Evolutionary conservation across 2,888 invertebrate genomes (phyloP).

Genomic region (Hirtodrosophila duncani): DNA sequence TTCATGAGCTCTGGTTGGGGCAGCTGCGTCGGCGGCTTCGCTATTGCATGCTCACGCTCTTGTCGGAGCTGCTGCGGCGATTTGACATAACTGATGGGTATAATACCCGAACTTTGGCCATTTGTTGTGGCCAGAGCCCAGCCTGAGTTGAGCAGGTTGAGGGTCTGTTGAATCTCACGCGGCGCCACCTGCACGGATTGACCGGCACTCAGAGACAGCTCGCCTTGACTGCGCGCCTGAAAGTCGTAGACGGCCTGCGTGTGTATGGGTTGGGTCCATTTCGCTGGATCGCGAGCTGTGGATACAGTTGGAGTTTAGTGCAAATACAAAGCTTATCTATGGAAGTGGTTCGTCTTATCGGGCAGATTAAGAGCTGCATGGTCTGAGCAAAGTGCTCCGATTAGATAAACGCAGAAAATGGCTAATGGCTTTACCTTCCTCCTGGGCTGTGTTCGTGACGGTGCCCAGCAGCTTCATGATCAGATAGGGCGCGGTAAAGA

Average conservation of each 20-base stretch:
- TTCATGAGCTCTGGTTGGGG: slow-evolving; percentile 62
- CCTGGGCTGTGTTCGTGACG: slow-evolving; percentile 80
- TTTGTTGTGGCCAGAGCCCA: slow-evolving; percentile 84
- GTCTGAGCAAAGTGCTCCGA: slow-evolving; percentile 49
- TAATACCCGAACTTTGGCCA: slow-evolving; percentile 81
- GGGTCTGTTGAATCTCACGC: slow-evolving; percentile 85
- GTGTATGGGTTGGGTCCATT: slow-evolving; percentile 84
- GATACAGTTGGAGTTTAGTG: neutral
- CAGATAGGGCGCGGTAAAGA: slow-evolving; percentile 94
- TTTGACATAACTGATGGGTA: slow-evolving; percentile 82
- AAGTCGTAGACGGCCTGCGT: slow-evolving; percentile 88
- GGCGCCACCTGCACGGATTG: slow-evolving; percentile 91
- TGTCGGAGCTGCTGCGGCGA: slow-evolving; percentile 71
- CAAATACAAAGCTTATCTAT: slow-evolving; percentile 41
- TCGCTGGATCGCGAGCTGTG: slow-evolving; percentile 83
- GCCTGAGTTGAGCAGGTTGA: slow-evolving; percentile 82
- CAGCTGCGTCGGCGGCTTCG: slow-evolving; percentile 1
- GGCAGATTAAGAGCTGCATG: slow-evolving; percentile 27
- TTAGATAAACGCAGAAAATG: slow-evolving; percentile 49
- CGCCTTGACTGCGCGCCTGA: slow-evolving; percentile 84
- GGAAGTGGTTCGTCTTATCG: slow-evolving; percentile 26
- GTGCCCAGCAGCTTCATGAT: slow-evolving; percentile 88
- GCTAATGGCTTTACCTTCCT: slow-evolving; percentile 79
- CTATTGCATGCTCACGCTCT: slow-evolving; percentile 45
- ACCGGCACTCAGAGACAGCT: slow-evolving; percentile 87